phyloP scores from a whole-genome alignment of 2,888 invertebrate genomes.

The Acrobeloides nanus region DNA sequence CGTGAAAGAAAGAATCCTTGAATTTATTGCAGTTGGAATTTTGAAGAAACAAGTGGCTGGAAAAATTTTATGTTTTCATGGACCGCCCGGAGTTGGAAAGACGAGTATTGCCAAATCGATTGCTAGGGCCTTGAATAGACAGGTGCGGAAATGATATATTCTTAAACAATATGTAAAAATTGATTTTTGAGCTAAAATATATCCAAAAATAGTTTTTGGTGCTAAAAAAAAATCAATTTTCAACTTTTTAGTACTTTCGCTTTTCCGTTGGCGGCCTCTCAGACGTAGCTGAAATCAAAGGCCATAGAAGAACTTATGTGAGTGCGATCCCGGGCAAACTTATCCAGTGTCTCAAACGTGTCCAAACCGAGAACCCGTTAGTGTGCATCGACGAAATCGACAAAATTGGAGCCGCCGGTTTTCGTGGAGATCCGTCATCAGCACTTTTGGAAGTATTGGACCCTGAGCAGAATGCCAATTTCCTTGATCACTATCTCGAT shows the following conservation, averaged over 20 bases:
- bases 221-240: too few species aligned
- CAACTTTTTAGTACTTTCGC: slow-evolving; percentile 73
- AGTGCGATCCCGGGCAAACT: slow-evolving; percentile 99
- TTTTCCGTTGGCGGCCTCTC: slow-evolving; percentile 99
- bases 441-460: slow-evolving; percentile 91
- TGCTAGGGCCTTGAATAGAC: slow-evolving; percentile 82
- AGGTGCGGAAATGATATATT: slow-evolving; percentile 56
- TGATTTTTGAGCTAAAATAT: slow-evolving; percentile 1
- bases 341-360: slow-evolving; percentile 96
- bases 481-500: slow-evolving; percentile 95
- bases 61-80: slow-evolving; percentile 96
- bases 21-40: slow-evolving; percentile 97
- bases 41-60: slow-evolving; percentile 83
- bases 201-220: too few species aligned
- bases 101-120: slow-evolving; percentile 90
- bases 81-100: slow-evolving; percentile 97
- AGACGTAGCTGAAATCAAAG: slow-evolving; percentile 98
- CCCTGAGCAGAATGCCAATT: slow-evolving; percentile 96
- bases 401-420: slow-evolving; percentile 57
- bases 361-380: slow-evolving; percentile 86
- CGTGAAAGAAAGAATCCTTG: slow-evolving; percentile 91
- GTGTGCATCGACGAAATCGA: slow-evolving; percentile 78
- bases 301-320: slow-evolving; percentile 78
- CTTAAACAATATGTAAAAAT: too few species aligned
- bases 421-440: slow-evolving; percentile 85